Conservation (phyloP, 2,888 invertebrate genomes). For the Idaea straminata region DNA sequence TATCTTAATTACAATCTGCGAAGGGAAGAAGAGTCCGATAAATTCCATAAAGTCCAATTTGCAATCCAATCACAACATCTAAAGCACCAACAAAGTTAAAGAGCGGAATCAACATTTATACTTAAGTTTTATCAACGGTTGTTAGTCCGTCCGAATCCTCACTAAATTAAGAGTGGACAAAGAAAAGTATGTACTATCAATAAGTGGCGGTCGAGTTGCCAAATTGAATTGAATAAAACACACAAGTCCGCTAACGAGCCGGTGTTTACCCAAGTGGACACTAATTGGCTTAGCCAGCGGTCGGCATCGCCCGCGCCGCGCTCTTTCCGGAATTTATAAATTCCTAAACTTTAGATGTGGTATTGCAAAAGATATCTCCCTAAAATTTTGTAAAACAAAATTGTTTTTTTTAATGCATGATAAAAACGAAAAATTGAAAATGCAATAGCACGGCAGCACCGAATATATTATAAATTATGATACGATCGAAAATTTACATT, state of each 20-base stretch:
- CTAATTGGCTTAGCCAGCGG: conserved; percentile 79
- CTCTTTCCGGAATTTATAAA: conserved; percentile 26
- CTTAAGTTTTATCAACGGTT: conserved; percentile 18
- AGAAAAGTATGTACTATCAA: conserved; percentile 68
- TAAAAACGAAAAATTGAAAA: no score
- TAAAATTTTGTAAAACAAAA: neutral
- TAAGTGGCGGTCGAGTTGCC: conserved; percentile 71
- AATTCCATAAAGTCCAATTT: conserved; percentile 23
- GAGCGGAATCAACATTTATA: conserved; percentile 22
- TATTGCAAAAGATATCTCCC: neutral
- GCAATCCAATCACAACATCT: conserved; percentile 26
- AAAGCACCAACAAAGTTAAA: conserved; percentile 24
- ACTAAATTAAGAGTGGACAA: conserved; percentile 56
- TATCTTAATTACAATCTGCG: conserved; percentile 17
- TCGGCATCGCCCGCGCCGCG: conserved; percentile 50
- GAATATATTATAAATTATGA: no score
- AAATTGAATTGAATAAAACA: conserved; percentile 79
- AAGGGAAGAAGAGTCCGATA: conserved; percentile 2
- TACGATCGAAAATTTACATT: no score
- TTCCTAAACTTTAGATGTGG: conserved; percentile 14
- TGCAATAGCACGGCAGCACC: no score
- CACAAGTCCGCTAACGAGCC: conserved; percentile 79
- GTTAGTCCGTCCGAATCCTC: conserved; percentile 33
- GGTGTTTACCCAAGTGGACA: conserved; percentile 79
- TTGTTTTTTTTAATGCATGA: conserved; percentile 24